Conservation (phyloP, 64 coral and sea anemone species). For the Trachythela sp. region DNA sequence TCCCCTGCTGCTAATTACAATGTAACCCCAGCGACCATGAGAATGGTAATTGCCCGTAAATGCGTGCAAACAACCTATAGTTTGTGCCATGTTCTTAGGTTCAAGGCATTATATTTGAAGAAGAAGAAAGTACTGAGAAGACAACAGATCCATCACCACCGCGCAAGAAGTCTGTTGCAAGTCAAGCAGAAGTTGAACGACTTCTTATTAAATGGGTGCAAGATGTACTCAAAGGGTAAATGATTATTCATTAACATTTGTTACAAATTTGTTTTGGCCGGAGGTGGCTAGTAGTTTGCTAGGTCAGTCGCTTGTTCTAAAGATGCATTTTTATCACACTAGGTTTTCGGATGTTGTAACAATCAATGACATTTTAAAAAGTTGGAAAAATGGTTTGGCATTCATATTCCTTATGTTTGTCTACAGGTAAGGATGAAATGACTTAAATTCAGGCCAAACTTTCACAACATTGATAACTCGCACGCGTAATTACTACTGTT, state of each 20-base stretch:
- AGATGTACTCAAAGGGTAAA: background rate
- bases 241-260: background rate
- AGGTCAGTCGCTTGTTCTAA: background rate
- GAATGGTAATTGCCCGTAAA: no score
- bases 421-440: background rate
- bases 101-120: background rate
- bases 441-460: background rate
- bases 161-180: background rate
- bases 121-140: background rate
- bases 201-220: background rate
- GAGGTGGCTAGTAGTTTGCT: background rate
- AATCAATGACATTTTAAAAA: background rate
- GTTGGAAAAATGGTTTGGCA: conserved; percentile 9
- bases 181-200: background rate
- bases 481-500: no score
- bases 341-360: background rate
- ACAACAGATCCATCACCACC: background rate
- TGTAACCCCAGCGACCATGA: no score
- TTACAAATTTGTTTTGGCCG: no score
- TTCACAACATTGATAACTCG: no score
- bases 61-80: no score
- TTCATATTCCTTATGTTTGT: background rate
- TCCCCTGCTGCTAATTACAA: no score
- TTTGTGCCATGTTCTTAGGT: background rate
- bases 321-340: background rate